Evolutionary conservation across 92 coral and sea anemone genomes (phyloP).

Genomic region (Phenganax stokvisi): DNA sequence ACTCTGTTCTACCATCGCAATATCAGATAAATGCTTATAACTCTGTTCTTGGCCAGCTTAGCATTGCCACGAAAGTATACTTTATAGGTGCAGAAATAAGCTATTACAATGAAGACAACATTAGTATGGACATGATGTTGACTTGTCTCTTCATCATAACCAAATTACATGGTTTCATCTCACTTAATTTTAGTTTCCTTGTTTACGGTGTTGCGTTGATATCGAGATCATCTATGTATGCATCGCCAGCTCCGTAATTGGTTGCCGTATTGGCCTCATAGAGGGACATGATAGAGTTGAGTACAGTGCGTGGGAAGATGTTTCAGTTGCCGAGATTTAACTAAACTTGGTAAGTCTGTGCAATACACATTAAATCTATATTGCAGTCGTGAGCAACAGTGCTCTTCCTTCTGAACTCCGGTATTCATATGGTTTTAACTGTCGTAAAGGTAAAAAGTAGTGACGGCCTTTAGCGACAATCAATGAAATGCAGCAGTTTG

Average conservation of each 20-base stretch:
- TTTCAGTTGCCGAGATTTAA: not conserved
- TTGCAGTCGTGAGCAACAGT: too few relatives aligned
- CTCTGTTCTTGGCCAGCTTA: not conserved
- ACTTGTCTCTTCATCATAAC: not conserved
- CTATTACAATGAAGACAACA: not conserved
- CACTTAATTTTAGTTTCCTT: not conserved
- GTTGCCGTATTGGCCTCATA: constrained; percentile 7
- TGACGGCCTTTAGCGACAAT: too few relatives aligned
- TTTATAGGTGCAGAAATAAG: not conserved
- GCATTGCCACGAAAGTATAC: not conserved
- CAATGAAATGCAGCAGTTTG: too few relatives aligned
- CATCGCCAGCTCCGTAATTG: not conserved
- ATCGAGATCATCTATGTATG: constrained; percentile 11
- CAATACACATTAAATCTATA: too few relatives aligned
- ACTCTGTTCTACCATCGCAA: not conserved
- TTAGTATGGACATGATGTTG: not conserved
- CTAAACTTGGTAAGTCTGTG: too few relatives aligned
- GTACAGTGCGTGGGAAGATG: constrained; percentile 1
- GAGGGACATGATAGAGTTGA: not conserved
- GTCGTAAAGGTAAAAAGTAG: too few relatives aligned
- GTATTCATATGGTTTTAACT: not conserved
- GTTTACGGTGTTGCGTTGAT: constrained; percentile 6
- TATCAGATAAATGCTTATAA: not conserved
- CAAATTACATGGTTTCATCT: not conserved
- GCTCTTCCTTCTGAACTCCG: not conserved